Percentiles rank a stretch among this genome's conserved stretches.
These are phyloP conservation scores for Cataglyphis cursor DNA, from an alignment of 2,888 invertebrate species.

Conservation along the genomic window DNA sequence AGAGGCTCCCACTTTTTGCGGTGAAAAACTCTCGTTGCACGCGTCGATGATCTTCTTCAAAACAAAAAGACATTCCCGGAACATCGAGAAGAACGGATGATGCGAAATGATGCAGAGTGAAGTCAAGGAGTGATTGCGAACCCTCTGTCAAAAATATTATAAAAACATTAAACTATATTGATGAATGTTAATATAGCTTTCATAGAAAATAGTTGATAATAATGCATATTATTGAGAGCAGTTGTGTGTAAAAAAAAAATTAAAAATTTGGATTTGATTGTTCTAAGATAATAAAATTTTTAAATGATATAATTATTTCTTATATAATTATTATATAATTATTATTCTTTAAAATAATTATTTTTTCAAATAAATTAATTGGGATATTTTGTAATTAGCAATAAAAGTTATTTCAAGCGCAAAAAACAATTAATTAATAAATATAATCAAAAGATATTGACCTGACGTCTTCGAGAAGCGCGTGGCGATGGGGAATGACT, in stretches of 20 bases:
- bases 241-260: background rate
- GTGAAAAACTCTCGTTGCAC: constrained; percentile 97
- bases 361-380: constrained; percentile 3
- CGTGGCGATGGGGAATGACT: constrained; percentile 95
- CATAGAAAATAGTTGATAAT: background rate
- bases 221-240: background rate
- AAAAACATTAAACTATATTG: background rate
- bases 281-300: background rate
- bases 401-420: background rate
- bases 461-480: constrained; percentile 93
- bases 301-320: background rate
- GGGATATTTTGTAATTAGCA: background rate
- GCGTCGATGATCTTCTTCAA: constrained; percentile 98
- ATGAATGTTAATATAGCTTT: background rate
- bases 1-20: constrained; percentile 95
- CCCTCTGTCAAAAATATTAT: constrained; percentile 89
- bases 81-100: constrained; percentile 99
- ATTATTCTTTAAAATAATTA: background rate
- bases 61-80: constrained; percentile 98
- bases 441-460: constrained; percentile 75
- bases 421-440: constrained; percentile 7
- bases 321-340: background rate
- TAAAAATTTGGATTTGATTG: background rate
- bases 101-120: constrained; percentile 99
- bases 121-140: constrained; percentile 97